Evolutionary conservation across 2,888 invertebrate species (phyloP).

Genomic region (Sinhomidia bicolor): DNA sequence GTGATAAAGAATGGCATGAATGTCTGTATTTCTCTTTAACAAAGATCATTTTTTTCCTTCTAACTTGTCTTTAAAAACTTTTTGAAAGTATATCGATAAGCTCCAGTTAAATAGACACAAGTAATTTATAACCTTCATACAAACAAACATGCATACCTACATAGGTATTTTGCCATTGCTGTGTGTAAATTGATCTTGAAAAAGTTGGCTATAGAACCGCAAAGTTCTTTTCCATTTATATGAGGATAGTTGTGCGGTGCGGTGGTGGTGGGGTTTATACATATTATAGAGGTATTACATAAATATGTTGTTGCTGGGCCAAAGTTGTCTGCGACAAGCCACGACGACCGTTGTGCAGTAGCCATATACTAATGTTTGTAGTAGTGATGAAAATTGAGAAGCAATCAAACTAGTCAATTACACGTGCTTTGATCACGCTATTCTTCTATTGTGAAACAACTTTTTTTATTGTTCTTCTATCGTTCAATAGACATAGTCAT

Average conservation of each 20-base stretch:
- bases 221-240: no score
- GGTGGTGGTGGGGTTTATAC: no score
- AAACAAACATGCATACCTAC: no score
- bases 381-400: conserved; percentile 44
- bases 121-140: background rate
- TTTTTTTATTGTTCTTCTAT: conserved; percentile 56
- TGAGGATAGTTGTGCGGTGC: no score
- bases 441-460: conserved; percentile 17
- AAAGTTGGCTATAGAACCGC: no score
- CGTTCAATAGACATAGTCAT: no score
- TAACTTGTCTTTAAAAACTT: background rate
- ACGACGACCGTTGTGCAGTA: background rate
- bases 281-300: no score
- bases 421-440: conserved; percentile 54
- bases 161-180: no score
- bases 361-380: background rate
- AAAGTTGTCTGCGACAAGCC: background rate
- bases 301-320: no score
- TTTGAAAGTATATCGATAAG: no score
- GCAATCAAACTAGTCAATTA: conserved; percentile 62
- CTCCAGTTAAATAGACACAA: background rate
- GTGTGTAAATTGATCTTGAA: no score
- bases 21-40: conserved; percentile 2
- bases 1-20: conserved; percentile 4
- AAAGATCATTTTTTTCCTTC: background rate